Evolutionary conservation across 2,113 vertebrate species (phyloP), one percentile per base, ranked within the genome.

Genomic region (Chunga burmeisteri): DNA sequence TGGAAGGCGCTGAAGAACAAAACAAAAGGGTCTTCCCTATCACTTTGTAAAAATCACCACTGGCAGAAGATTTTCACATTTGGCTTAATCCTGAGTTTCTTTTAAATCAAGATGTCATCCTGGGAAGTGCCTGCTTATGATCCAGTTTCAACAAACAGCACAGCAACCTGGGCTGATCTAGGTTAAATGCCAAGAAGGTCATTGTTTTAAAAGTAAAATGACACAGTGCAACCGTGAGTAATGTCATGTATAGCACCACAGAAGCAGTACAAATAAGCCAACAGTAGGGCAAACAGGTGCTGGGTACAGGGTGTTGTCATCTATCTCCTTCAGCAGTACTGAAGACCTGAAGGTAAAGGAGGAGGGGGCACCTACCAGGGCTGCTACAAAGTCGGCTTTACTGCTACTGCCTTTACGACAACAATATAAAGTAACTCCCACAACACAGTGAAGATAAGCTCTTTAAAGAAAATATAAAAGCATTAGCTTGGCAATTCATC

Each of bases 381-480:
- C 88, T 98, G 96, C 96, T 93, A 96, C 97, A 97, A 96, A 98
- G 96, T 98, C 61, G 0, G 88, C 97, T 98, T 98, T 97, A 95
- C 96, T 97, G 97, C 96, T 94, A 86, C 95, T 95, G 97, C 95
- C 96, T 98, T 98, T 98, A 98, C 97, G 97, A 97, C 98, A 97
- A 98, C 97, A 97, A 92, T 97, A 98, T 97, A 98, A 97, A 98
- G 97, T 96, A 97, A 98, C 97, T 98, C 98, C 98, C 95, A 97
- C 98, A 98, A 98, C 97, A 98, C 95, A 93, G 80, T 85, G 95
- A 97, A 97, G 98, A 98, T 98, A 98, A 98, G 98, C 98, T 98
- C 97, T 98, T 98, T 98, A 98, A 98, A 97, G 98, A 98, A 98
- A 98, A 98, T 98, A 98, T 98, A 98, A 98, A 98, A 98, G 98